Conservation (phyloP, 2,113 vertebrate genomes). For the Isichthys henryi region DNA sequence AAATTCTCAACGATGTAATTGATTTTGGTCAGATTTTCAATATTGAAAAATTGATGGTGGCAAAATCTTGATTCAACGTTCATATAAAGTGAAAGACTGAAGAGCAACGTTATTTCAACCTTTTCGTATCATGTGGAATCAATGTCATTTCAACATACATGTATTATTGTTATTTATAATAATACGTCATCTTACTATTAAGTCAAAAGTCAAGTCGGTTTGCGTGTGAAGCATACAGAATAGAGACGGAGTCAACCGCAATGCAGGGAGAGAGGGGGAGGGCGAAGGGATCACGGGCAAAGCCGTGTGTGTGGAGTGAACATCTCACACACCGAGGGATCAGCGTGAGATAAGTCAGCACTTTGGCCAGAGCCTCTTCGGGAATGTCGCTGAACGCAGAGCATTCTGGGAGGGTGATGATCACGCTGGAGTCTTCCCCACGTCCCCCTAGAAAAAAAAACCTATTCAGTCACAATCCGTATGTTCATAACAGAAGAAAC, state of each 20-base stretch:
- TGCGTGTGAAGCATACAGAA: constrained; percentile 44
- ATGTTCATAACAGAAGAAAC: not conserved
- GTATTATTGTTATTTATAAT: not conserved
- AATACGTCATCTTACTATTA: not conserved
- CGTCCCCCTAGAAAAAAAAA: constrained; percentile 68
- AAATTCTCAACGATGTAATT: too few species aligned
- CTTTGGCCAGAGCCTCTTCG: constrained; percentile 72
- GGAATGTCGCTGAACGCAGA: constrained; percentile 79
- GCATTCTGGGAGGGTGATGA: constrained; percentile 90
- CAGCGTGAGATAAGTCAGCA: constrained; percentile 79
- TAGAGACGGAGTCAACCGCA: constrained; percentile 44
- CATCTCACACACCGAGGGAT: constrained; percentile 69
- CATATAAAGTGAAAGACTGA: too few species aligned
- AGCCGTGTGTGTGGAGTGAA: constrained; percentile 3
- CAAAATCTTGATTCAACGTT: too few species aligned
- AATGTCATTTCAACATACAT: too few species aligned
- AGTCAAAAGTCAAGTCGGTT: not conserved
- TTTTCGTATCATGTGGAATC: too few species aligned
- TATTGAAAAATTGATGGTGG: too few species aligned
- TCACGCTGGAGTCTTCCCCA: constrained; percentile 81
- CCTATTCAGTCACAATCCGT: not conserved
- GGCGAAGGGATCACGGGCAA: not conserved
- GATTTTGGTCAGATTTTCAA: too few species aligned
- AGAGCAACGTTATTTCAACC: too few species aligned
- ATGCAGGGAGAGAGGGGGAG: constrained; percentile 43